Conservation (phyloP, 1,140 invertebrate species). For the Dolichoris vasculosae region DNA sequence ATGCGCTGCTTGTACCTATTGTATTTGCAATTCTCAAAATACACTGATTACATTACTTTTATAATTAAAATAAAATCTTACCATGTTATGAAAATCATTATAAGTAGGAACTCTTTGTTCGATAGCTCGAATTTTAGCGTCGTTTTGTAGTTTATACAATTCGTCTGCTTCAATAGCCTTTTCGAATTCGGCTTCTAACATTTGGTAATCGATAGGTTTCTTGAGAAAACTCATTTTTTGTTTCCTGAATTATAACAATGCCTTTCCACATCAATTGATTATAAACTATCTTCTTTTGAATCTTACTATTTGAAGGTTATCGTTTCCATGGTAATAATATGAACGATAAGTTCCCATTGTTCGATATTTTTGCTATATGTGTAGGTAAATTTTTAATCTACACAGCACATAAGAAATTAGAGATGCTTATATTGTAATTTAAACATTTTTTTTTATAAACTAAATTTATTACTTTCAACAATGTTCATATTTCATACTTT, state of each 20-base stretch:
- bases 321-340: constrained; percentile 31
- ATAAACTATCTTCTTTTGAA: not conserved
- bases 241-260: constrained; percentile 22
- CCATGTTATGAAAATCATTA: constrained; percentile 77
- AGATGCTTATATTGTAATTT: not conserved
- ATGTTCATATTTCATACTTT: too few species aligned
- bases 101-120: constrained; percentile 75
- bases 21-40: not conserved
- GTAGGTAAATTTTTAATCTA: not conserved
- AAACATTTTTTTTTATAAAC: too few species aligned
- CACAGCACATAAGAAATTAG: too few species aligned
- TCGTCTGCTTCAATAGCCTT: constrained; percentile 72
- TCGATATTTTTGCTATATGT: not conserved
- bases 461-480: too few species aligned
- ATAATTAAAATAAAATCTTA: constrained; percentile 51
- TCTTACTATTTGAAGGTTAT: not conserved
- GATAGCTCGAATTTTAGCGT: constrained; percentile 78
- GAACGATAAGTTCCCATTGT: not conserved
- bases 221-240: constrained; percentile 61
- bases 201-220: constrained; percentile 64
- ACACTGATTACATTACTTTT: not conserved
- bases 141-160: constrained; percentile 77
- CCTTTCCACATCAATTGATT: not conserved
- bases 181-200: constrained; percentile 69
- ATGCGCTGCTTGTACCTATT: constrained; percentile 70